Conservation (phyloP, 2,113 vertebrate species). For the Parus major region DNA sequence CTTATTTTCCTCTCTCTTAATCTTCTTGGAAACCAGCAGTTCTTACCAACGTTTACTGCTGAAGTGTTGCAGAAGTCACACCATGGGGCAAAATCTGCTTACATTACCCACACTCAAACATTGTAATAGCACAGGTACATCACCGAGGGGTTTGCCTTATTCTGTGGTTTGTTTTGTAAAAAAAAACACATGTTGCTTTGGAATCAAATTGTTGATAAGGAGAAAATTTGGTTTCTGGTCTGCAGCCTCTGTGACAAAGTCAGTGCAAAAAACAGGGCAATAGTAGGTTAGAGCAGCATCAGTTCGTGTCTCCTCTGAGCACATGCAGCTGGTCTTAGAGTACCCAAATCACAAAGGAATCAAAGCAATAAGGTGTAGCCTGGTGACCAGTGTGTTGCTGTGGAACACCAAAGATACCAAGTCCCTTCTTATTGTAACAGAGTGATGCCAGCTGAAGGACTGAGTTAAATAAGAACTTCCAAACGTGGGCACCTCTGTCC, state of each 20-base stretch:
- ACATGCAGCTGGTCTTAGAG: not conserved
- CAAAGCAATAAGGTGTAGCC: not conserved
- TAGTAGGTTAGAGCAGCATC: not conserved
- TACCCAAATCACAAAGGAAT: not conserved
- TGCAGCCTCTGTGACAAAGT: not conserved
- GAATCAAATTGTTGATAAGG: not conserved
- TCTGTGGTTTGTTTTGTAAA: not conserved
- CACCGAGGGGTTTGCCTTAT: not conserved
- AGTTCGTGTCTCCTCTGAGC: not conserved
- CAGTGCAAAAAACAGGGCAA: not conserved
- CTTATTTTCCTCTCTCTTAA: not conserved
- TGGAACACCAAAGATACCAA: not conserved
- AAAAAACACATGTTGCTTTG: not conserved
- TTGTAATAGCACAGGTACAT: not conserved
- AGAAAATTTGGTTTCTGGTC: not conserved
- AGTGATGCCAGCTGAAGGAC: not conserved
- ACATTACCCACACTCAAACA: not conserved
- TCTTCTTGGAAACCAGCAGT: not conserved
- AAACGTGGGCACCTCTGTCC: not conserved
- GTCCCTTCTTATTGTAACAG: not conserved
- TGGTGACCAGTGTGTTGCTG: fast-evolving
- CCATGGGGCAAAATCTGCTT: not conserved
- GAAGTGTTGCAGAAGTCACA: not conserved
- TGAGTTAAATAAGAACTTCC: not conserved
- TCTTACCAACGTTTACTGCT: not conserved